These are phyloP conservation scores for Steatocranus sp. DNA, from an alignment of 2,797 vertebrate species.

Conservation along the genomic window DNA sequence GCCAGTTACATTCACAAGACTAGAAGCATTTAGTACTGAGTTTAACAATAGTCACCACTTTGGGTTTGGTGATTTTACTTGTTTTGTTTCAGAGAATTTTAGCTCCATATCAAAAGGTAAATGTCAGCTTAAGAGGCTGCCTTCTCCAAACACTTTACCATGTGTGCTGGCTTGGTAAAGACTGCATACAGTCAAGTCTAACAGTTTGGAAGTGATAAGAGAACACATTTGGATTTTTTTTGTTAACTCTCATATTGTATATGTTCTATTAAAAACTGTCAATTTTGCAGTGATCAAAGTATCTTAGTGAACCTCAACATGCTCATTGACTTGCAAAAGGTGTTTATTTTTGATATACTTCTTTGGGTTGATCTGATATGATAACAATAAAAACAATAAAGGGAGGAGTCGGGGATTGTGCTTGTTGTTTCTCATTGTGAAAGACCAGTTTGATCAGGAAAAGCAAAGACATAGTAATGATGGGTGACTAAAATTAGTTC, in stretches of 20 bases:
- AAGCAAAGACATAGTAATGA: conserved; percentile 21
- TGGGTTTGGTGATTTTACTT: not conserved
- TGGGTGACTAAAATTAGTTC: conserved; percentile 20
- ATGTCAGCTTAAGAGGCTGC: not conserved
- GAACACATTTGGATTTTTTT: not conserved
- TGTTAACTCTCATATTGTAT: not conserved
- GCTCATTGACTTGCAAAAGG: not conserved
- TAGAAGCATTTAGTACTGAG: not conserved
- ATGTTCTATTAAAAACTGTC: not conserved
- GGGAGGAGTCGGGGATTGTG: not conserved
- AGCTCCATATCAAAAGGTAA: not conserved
- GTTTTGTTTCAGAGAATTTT: not conserved
- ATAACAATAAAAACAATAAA: not conserved
- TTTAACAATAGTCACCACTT: not conserved
- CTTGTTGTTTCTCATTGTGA: not conserved
- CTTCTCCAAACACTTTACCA: not conserved
- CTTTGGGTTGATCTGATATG: not conserved
- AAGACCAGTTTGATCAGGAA: not conserved
- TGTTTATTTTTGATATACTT: not conserved
- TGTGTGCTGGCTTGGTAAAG: not conserved
- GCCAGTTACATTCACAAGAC: conserved; percentile 12
- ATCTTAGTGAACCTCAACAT: not conserved
- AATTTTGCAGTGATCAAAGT: not conserved
- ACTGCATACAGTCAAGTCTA: not conserved
- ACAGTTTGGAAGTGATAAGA: not conserved